These are phyloP conservation scores for Perizoma affinitatum DNA, from an alignment of 2,888 invertebrate genomes.

Conservation along the genomic window DNA sequence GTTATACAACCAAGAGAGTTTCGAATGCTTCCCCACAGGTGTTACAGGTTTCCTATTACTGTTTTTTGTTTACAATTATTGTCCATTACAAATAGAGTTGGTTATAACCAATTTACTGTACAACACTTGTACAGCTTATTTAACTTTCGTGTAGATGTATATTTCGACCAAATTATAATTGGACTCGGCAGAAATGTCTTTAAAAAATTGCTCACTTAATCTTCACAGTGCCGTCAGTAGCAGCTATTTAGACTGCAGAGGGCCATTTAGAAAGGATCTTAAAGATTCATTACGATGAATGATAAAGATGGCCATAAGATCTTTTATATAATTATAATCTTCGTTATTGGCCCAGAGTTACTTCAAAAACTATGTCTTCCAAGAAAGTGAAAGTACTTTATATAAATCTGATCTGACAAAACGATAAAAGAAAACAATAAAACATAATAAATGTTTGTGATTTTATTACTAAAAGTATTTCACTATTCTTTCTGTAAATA, in stretches of 20 bases:
- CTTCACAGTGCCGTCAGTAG: neutral
- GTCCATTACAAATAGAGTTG: slow-evolving; percentile 34
- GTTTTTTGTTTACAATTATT: slow-evolving; percentile 31
- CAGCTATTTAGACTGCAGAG: no score
- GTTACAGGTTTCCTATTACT: slow-evolving; percentile 29
- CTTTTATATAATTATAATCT: no score
- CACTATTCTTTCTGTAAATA: neutral
- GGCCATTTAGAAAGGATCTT: no score
- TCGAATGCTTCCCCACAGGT: slow-evolving; percentile 13
- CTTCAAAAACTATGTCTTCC: neutral
- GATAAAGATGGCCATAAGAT: no score
- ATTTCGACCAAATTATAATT: slow-evolving; percentile 53
- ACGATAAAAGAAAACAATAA: no score
- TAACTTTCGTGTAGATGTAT: slow-evolving; percentile 73
- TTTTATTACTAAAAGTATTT: no score
- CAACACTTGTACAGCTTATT: slow-evolving; percentile 57
- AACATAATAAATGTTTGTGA: no score
- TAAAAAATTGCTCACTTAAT: neutral
- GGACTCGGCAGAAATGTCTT: neutral
- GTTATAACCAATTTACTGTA: slow-evolving; percentile 55
- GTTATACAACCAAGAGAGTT: slow-evolving; percentile 22
- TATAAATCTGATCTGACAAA: neutral
- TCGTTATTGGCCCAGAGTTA: no score
- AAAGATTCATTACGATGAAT: no score
- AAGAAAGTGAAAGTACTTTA: slow-evolving; percentile 7